Evolutionary conservation across 2,113 vertebrate species (phyloP).

Genomic region (Eupsittula cactorum): DNA sequence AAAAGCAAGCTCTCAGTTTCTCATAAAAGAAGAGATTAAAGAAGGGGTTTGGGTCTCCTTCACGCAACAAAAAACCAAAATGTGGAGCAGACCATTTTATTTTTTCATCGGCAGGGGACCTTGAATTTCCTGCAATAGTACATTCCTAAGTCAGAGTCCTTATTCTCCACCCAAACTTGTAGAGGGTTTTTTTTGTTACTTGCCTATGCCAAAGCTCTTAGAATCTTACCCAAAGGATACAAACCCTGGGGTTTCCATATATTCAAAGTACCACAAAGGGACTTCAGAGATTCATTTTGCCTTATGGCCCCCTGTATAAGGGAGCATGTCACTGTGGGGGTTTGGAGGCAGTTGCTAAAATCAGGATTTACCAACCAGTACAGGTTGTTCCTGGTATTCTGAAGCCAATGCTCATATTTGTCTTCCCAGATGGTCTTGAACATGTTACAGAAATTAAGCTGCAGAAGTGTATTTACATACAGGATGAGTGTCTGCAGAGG

Average conservation of each 20-base stretch:
- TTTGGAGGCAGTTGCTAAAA: not conserved
- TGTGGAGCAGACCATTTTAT: not conserved
- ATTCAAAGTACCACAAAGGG: not conserved
- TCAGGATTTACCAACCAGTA: not conserved
- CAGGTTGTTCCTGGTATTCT: not conserved
- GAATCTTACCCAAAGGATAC: not conserved
- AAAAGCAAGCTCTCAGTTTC: not conserved
- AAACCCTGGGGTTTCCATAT: accelerated
- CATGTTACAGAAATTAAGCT: slow-evolving; percentile 88
- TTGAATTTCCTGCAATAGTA: not conserved
- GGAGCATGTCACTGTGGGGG: not conserved
- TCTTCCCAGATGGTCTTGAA: slow-evolving; percentile 84
- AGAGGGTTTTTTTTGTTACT: not conserved
- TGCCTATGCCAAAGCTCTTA: not conserved
- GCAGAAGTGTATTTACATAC: slow-evolving; percentile 89
- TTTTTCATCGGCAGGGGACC: not conserved
- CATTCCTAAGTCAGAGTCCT: not conserved
- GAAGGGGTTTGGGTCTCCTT: not conserved
- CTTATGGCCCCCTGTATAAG: accelerated
- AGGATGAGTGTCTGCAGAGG: slow-evolving; percentile 88
- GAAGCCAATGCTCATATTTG: not conserved
- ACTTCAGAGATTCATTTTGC: not conserved
- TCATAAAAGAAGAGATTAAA: not conserved
- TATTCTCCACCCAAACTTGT: not conserved
- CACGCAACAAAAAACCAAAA: not conserved